Evolutionary conservation across 2,888 invertebrate species (phyloP).

Genomic region (Keiferia lycopersicella): DNA sequence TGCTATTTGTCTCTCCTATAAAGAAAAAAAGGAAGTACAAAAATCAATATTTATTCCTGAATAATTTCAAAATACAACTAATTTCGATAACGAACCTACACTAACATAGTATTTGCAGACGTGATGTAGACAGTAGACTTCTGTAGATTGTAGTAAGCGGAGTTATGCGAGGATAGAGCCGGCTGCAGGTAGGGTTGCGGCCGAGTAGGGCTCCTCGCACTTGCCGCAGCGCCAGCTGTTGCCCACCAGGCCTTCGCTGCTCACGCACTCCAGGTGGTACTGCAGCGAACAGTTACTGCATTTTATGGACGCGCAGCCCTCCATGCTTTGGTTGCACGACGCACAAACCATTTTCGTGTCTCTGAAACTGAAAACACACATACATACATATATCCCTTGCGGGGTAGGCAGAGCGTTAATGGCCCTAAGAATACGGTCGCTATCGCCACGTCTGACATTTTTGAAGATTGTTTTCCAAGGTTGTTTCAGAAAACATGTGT

Average conservation of each 20-base stretch:
- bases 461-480: too few species aligned
- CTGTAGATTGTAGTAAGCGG: too few species aligned
- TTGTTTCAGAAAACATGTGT: too few species aligned
- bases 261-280: slow-evolving; percentile 66
- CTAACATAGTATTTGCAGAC: neutral
- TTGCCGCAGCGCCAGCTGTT: slow-evolving; percentile 65
- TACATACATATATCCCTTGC: too few species aligned
- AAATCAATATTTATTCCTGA: neutral
- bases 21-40: neutral
- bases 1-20: neutral
- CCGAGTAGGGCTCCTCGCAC: slow-evolving; percentile 49
- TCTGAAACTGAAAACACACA: slow-evolving; percentile 6
- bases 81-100: slow-evolving; percentile 34
- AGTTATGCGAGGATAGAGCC: slow-evolving; percentile 32
- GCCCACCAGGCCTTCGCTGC: slow-evolving; percentile 53
- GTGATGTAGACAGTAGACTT: too few species aligned
- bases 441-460: too few species aligned
- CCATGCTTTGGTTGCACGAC: slow-evolving; percentile 60
- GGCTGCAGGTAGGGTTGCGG: slow-evolving; percentile 34
- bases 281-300: slow-evolving; percentile 65
- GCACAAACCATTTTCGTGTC: slow-evolving; percentile 60
- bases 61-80: slow-evolving; percentile 29
- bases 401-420: too few species aligned
- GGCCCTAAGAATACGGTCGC: too few species aligned
- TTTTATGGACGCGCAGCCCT: slow-evolving; percentile 65